Conservation (phyloP, 2,797 vertebrate species). For the Acropternis orthonyx region DNA sequence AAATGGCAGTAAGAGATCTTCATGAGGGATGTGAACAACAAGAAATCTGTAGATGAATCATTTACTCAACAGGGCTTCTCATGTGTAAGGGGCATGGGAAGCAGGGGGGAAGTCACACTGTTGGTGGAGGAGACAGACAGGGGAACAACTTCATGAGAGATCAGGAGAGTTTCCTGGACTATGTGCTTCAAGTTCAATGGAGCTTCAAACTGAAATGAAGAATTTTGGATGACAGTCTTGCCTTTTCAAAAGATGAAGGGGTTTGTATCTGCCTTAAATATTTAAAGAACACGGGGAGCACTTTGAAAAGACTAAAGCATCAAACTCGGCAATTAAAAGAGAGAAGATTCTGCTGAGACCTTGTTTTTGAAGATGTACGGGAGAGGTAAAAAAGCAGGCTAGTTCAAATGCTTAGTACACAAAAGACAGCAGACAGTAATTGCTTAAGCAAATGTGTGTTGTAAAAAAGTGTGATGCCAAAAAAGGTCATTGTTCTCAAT, state of each 20-base stretch:
- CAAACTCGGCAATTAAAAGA: slow-evolving; percentile 36
- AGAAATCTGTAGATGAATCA: neutral
- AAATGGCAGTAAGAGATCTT: neutral
- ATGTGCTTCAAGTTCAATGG: slow-evolving; percentile 6
- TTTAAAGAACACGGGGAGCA: slow-evolving; percentile 26
- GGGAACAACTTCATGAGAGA: neutral
- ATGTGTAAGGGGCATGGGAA: neutral
- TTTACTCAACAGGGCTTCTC: neutral
- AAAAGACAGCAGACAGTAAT: neutral
- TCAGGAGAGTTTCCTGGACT: neutral
- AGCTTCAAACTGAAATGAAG: neutral
- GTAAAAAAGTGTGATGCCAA: neutral
- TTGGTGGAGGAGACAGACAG: neutral
- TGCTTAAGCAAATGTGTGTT: slow-evolving; percentile 22
- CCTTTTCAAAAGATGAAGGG: slow-evolving; percentile 12
- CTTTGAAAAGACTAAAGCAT: slow-evolving; percentile 25
- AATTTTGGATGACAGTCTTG: slow-evolving; percentile 4
- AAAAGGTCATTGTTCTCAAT: neutral
- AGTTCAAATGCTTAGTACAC: neutral
- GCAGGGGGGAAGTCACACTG: fast-evolving
- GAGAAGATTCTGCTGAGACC: slow-evolving; percentile 28
- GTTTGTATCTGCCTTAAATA: slow-evolving; percentile 34
- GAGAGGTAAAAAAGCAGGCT: neutral
- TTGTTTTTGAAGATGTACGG: neutral
- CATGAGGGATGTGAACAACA: neutral